These are phyloP conservation scores for Lontra canadensis DNA, from an alignment of 2,113 vertebrate species.

Conservation along the genomic window DNA sequence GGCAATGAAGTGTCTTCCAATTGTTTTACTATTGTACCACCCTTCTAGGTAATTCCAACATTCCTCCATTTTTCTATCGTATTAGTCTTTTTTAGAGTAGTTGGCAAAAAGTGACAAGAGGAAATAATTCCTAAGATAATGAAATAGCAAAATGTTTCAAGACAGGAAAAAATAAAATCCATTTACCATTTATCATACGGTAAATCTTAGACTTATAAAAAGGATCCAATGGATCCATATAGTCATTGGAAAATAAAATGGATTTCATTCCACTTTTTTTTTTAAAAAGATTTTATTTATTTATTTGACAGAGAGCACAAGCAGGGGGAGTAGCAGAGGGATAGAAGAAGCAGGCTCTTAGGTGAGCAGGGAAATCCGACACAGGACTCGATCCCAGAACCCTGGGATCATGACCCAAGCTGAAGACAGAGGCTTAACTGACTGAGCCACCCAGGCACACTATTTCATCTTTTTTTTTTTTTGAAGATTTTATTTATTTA, in stretches of 20 bases:
- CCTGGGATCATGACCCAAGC: no score
- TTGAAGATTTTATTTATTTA: no score
- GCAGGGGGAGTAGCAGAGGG: no score
- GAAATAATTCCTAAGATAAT: background rate
- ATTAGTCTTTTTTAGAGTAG: background rate
- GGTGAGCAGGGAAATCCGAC: no score
- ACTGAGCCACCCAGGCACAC: no score
- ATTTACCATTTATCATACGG: background rate
- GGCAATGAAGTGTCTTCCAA: background rate
- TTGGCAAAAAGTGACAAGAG: background rate
- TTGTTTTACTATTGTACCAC: background rate
- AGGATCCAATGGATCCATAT: background rate
- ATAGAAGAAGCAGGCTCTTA: no score
- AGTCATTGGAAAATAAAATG: background rate
- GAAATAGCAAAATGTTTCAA: conserved; percentile 20
- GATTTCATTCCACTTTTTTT: background rate
- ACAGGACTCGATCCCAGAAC: no score
- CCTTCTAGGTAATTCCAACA: background rate
- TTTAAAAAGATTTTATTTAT: no score
- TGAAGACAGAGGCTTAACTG: no score
- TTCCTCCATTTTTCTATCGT: background rate
- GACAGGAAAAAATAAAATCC: background rate
- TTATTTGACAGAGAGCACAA: no score
- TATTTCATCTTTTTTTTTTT: no score
- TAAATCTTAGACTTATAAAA: background rate